A percentile compares a stretch with the other conserved stretches of the same genome.
These are phyloP conservation scores for Temnopleurus reevesii DNA, from an alignment of 53 echinoderm and acorn worm species.

Conservation along the genomic window DNA sequence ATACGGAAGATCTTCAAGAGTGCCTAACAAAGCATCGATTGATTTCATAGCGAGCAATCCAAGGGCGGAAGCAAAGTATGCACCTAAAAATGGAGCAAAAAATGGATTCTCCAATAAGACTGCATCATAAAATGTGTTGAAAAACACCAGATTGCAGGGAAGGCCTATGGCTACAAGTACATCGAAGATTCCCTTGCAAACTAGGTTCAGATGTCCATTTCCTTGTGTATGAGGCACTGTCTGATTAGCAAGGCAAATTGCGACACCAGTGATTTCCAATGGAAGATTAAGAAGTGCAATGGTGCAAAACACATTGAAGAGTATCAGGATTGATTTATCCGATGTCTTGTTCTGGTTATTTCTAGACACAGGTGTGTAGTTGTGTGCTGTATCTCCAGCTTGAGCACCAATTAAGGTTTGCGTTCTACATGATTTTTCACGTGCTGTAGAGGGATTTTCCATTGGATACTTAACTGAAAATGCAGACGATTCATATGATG, in stretches of 20 bases:
- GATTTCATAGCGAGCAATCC: neutral
- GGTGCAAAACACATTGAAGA: neutral
- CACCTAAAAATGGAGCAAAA: neutral
- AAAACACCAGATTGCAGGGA: neutral
- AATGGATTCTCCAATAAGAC: neutral
- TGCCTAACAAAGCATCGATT: neutral
- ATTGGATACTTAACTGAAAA: too few species aligned
- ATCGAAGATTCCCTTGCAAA: neutral
- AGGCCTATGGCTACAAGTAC: neutral
- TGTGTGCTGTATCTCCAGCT: too few species aligned
- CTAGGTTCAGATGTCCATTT: neutral
- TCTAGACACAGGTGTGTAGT: too few species aligned
- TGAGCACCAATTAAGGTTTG: too few species aligned
- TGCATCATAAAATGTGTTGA: neutral
- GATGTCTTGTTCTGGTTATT: too few species aligned
- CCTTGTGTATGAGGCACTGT: neutral
- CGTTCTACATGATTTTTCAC: too few species aligned
- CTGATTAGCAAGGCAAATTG: neutral
- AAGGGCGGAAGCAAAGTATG: neutral
- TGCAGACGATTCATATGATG: too few species aligned
- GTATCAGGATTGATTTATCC: neutral
- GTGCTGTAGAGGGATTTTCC: too few species aligned
- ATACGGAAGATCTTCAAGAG: neutral
- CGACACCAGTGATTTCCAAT: neutral
- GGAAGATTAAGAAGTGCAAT: neutral